Percentiles rank a stretch among this genome's conserved stretches.
These are phyloP conservation scores for Euphydryas editha DNA, from an alignment of 2,888 invertebrate species.

Conservation along the genomic window DNA sequence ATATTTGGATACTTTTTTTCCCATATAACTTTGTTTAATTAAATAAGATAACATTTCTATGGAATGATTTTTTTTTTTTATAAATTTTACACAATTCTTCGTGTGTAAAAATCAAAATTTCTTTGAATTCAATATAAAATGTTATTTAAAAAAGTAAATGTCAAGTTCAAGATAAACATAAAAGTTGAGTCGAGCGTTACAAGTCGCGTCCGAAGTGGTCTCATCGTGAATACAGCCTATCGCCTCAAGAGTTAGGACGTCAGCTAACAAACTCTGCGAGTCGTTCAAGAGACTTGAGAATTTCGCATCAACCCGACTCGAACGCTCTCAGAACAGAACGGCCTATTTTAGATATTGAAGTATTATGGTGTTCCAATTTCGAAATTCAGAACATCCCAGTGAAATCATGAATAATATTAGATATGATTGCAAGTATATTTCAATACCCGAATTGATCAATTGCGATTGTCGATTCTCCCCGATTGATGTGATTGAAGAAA, in stretches of 20 bases:
- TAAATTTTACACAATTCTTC: too few relatives aligned
- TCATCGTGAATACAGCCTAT: conserved; percentile 31
- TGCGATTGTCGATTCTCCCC: too few relatives aligned
- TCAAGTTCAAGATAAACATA: conserved; percentile 14
- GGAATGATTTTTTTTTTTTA: too few relatives aligned
- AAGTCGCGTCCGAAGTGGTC: conserved; percentile 23
- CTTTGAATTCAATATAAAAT: background rate
- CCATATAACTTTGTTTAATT: too few relatives aligned
- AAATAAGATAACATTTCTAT: too few relatives aligned
- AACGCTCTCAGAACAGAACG: conserved; percentile 56
- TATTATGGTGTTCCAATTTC: conserved; percentile 49
- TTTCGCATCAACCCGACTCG: conserved; percentile 56
- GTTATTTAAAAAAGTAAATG: conserved; percentile 8
- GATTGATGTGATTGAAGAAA: too few relatives aligned
- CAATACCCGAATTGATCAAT: too few relatives aligned
- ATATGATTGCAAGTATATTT: too few relatives aligned
- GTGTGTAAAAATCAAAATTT: background rate
- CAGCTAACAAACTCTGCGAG: conserved; percentile 58
- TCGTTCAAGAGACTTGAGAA: conserved; percentile 57
- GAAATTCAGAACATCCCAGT: conserved; percentile 41
- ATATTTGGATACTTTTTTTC: too few relatives aligned
- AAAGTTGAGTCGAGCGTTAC: conserved; percentile 17
- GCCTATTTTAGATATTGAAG: conserved; percentile 62
- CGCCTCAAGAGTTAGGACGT: conserved; percentile 50
- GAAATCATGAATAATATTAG: conserved; percentile 19